Evolutionary conservation across 2,888 invertebrate genomes (phyloP), one percentile per base, ranked within the genome.

Genomic region (Thymelicus acteon): DNA sequence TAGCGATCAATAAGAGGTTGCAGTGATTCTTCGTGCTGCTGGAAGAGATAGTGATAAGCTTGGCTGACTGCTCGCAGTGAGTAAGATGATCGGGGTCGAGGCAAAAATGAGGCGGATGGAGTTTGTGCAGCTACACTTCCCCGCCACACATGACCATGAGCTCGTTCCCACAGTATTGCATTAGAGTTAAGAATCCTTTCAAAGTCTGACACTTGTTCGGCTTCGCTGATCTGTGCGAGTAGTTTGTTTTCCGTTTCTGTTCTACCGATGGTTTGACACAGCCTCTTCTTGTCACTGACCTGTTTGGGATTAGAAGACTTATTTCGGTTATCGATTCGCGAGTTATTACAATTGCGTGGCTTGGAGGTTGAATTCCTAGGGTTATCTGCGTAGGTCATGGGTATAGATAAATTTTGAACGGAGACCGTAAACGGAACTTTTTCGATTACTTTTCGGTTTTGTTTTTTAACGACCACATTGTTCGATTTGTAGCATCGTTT

Each of bases 181-280:
- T 93, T 93, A 92, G 92, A 91, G 87, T 91, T 91, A 85, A 95
- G 95, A 95, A 95, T 95, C 95, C 95, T 94, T 90, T 95, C 94
- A 92, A 95, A 95, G 90, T 95, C 94, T 48, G 89, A 88, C 85
- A 95, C 93, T 94, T 94, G 91, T 78, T 94, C 88, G 94, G 95
- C 94, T 94, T 95, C 95, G 77, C 94, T 92, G 87, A 95, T 95
- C 87, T 94, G 92, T 83, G 90, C 85, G 85, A 95, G 84, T 84
- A 94, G 83, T 81, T 88, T 91, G 86, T 94, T 94, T 85, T 93
- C 89, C 79, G 93, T 94, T 87, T 89, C 93, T 85, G 85, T 92
- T 83, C 87, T 89, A 79, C 88, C 78, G 76, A 81, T 78, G 73
- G 84, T 83, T 76, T 90, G 83, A 79, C 92, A 92, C 90, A 90